These are phyloP conservation scores for Napeogenes sylphis DNA, from an alignment of 2,888 invertebrate species.

Conservation along the genomic window DNA sequence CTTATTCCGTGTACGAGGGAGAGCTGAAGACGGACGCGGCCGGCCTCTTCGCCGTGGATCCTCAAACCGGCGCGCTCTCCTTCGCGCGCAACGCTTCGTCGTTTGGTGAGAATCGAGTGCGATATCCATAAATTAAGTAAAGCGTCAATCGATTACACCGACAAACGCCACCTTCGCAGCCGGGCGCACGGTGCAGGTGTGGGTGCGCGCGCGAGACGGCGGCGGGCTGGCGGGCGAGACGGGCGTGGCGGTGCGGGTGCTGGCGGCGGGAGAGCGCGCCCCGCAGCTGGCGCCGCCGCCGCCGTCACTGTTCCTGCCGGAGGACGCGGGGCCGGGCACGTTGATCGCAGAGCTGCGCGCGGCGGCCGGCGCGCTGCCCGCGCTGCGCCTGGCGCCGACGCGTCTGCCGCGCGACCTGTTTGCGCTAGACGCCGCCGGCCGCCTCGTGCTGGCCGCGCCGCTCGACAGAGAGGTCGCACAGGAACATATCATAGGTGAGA, in stretches of 20 bases:
- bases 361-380: slow-evolving; percentile 21
- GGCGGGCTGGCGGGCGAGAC: slow-evolving; percentile 90
- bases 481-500: slow-evolving; percentile 83
- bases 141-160: too few relatives aligned
- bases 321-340: slow-evolving; percentile 79
- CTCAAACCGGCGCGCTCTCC: slow-evolving; percentile 84
- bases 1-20: slow-evolving; percentile 87
- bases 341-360: slow-evolving; percentile 40
- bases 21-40: slow-evolving; percentile 70
- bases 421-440: slow-evolving; percentile 83
- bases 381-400: slow-evolving; percentile 28
- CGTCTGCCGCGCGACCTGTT: slow-evolving; percentile 60
- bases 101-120: slow-evolving; percentile 50
- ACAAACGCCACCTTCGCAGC: slow-evolving; percentile 56
- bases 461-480: slow-evolving; percentile 86
- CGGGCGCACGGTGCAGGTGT: slow-evolving; percentile 90
- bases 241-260: slow-evolving; percentile 88
- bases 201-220: slow-evolving; percentile 91
- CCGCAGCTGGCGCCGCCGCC: slow-evolving; percentile 86
- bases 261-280: slow-evolving; percentile 81
- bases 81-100: slow-evolving; percentile 79
- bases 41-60: slow-evolving; percentile 85
- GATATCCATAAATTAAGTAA: too few relatives aligned
- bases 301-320: slow-evolving; percentile 88
- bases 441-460: slow-evolving; percentile 84